A percentile compares a stretch with the other conserved stretches of the same genome.
phyloP scores from a whole-genome alignment of 53 echinoderm and acorn worm genomes.

The Henricia sp. region DNA sequence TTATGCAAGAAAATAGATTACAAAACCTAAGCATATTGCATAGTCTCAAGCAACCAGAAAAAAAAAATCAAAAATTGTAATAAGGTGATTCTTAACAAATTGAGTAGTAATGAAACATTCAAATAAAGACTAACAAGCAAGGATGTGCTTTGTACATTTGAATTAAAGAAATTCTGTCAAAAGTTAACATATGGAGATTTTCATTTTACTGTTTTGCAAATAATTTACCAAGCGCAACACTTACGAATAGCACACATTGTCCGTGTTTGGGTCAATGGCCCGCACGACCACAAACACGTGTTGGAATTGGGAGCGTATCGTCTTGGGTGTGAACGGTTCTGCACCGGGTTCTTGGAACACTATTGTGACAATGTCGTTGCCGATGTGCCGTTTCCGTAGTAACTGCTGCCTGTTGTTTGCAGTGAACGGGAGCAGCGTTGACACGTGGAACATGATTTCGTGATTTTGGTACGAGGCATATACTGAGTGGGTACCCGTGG shows the following conservation, averaged over 20 bases:
- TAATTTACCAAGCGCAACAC: conserved; percentile 8
- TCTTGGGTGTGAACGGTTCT: conserved; percentile 92
- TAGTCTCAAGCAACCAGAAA: too few species aligned
- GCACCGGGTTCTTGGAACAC: conserved; percentile 96
- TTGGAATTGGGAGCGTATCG: conserved; percentile 95
- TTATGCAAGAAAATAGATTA: too few species aligned
- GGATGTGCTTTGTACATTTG: too few species aligned
- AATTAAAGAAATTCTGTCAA: neutral
- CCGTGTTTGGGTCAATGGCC: conserved; percentile 89
- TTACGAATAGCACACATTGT: conserved; percentile 92
- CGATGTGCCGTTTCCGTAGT: conserved; percentile 89
- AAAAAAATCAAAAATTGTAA: too few species aligned
- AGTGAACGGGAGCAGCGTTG: conserved; percentile 96
- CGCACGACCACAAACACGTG: conserved; percentile 91
- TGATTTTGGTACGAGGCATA: conserved; percentile 91
- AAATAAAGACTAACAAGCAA: too few species aligned
- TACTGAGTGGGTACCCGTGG: conserved; percentile 93
- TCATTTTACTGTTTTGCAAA: neutral
- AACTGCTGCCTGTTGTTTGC: conserved; percentile 82
- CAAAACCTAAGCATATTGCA: too few species aligned
- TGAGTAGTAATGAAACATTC: too few species aligned
- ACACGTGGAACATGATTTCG: conserved; percentile 99
- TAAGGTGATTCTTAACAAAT: too few species aligned
- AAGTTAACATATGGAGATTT: neutral
- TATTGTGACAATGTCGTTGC: conserved; percentile 98